phyloP scores from a whole-genome alignment of 2,888 invertebrate species.

The Cheilosia vernalis region DNA sequence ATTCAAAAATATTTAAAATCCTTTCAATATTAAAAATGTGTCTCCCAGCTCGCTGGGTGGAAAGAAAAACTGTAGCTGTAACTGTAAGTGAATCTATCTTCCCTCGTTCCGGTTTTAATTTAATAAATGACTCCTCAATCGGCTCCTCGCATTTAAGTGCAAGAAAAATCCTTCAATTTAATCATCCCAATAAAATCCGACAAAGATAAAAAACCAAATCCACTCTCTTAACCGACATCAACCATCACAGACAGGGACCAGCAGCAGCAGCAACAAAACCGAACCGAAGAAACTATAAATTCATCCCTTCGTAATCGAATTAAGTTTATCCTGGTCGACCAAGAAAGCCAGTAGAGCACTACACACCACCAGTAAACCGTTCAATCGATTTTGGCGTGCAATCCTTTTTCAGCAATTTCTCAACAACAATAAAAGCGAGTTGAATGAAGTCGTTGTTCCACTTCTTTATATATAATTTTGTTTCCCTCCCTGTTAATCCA shows the following conservation, averaged over 20 bases:
- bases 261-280: constrained; percentile 18
- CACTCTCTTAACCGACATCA: constrained; percentile 43
- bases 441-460: constrained; percentile 50
- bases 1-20: too few relatives aligned
- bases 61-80: too few relatives aligned
- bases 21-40: too few relatives aligned
- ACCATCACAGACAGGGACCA: constrained; percentile 4
- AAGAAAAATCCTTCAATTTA: constrained; percentile 53
- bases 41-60: too few relatives aligned
- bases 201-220: constrained; percentile 52
- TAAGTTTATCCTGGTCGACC: constrained; percentile 52
- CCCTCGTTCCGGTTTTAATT: constrained; percentile 39
- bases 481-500: not conserved
- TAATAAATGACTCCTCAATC: constrained; percentile 61
- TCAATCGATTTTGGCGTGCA: constrained; percentile 52
- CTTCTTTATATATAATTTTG: constrained; percentile 9
- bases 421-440: constrained; percentile 39
- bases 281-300: constrained; percentile 60
- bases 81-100: not conserved
- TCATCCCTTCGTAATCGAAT: constrained; percentile 62
- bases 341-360: constrained; percentile 1
- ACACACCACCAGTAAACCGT: constrained; percentile 25
- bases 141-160: not conserved
- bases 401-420: constrained; percentile 43
- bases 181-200: constrained; percentile 63